A percentile compares a stretch with the other conserved stretches of the same genome.
These are phyloP conservation scores for Nestor notabilis DNA, from an alignment of 2,113 vertebrate genomes.

Conservation along the genomic window DNA sequence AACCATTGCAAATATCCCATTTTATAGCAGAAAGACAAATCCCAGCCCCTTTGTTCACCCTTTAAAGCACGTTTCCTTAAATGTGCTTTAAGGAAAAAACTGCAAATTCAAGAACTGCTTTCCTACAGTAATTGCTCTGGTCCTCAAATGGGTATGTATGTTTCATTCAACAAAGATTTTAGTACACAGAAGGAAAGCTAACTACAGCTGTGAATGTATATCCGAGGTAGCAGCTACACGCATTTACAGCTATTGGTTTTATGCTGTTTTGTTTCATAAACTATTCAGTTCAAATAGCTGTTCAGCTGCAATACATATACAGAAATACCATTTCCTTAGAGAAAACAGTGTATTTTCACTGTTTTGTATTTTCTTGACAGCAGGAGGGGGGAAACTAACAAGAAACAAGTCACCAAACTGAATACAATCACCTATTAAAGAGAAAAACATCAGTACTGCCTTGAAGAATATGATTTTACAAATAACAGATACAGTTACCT, in stretches of 20 bases:
- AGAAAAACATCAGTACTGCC: not conserved
- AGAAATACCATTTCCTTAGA: not conserved
- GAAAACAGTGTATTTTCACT: not conserved
- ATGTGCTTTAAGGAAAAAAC: not conserved
- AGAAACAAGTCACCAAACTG: not conserved
- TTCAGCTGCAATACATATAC: not conserved
- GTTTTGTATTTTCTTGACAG: not conserved
- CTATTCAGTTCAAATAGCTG: not conserved
- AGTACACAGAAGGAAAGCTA: not conserved
- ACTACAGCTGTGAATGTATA: not conserved
- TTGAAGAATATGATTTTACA: not conserved
- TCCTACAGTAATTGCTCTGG: not conserved
- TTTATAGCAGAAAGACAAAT: not conserved
- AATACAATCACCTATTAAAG: not conserved
- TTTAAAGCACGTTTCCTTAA: not conserved
- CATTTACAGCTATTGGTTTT: not conserved
- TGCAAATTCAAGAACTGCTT: not conserved
- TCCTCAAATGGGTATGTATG: not conserved
- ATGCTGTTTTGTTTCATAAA: not conserved
- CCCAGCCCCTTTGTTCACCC: not conserved
- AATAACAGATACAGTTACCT: conserved; percentile 73
- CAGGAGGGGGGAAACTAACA: not conserved
- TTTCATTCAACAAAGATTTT: not conserved
- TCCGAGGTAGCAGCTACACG: not conserved
- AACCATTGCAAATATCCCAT: not conserved